Conservation (phyloP, 2,888 invertebrate species). For the Drosophila percnosoma region DNA sequence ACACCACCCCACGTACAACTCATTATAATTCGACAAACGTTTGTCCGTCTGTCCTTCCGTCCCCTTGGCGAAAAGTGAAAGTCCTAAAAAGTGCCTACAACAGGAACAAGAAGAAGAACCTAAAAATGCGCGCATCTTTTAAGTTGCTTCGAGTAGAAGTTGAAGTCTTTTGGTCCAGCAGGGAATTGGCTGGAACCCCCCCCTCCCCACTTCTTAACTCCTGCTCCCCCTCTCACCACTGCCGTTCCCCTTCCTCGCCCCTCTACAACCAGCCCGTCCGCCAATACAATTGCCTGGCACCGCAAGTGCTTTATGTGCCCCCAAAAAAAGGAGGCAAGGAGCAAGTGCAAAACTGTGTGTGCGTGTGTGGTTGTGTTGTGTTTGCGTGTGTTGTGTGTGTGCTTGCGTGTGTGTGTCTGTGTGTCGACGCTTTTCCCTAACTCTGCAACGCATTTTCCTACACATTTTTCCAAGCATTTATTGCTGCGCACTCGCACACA, state of each 20-base stretch:
- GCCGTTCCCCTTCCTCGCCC: background rate
- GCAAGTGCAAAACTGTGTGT: background rate
- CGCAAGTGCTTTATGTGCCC: conserved; percentile 61
- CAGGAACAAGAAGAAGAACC: conserved; percentile 37
- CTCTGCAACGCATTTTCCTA: conserved; percentile 55
- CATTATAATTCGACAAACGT: conserved; percentile 63
- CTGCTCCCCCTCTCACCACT: background rate
- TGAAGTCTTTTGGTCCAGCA: conserved; percentile 8
- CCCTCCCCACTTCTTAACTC: background rate
- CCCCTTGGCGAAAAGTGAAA: conserved; percentile 64
- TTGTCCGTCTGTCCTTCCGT: background rate
- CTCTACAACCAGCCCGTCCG: conserved; percentile 3
- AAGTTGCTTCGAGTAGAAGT: conserved; percentile 22
- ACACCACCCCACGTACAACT: conserved; percentile 37
- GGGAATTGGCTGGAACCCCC: conserved; percentile 8
- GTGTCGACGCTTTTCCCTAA: conserved; percentile 17
- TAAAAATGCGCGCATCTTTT: conserved; percentile 58
- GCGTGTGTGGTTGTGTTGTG: conserved; percentile 8
- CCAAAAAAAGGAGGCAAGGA: background rate
- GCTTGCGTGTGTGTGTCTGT: background rate
- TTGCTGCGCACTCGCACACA: conserved; percentile 60
- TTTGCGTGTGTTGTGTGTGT: no score
- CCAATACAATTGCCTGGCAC: conserved; percentile 51
- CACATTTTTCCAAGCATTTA: conserved; percentile 52
- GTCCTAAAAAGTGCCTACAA: conserved; percentile 58